A percentile compares a stretch with the other conserved stretches of the same genome.
phyloP scores from a whole-genome alignment of 2,113 vertebrate species.

The Ochotona princeps region DNA sequence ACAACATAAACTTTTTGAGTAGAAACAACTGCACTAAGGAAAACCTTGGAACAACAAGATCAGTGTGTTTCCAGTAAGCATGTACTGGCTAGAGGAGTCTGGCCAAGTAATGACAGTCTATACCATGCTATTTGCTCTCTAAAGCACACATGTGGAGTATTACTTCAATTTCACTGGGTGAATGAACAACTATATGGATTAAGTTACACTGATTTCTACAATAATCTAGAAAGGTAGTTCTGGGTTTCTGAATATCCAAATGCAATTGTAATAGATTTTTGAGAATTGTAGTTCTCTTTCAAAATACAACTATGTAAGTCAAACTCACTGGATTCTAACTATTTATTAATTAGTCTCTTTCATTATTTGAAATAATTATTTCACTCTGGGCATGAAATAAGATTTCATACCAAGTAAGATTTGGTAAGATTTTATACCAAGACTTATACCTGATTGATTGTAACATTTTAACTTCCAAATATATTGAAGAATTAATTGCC shows the following conservation, averaged over 20 bases:
- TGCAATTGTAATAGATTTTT: background rate
- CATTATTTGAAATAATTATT: background rate
- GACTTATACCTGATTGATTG: background rate
- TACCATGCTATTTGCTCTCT: background rate
- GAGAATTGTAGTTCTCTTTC: background rate
- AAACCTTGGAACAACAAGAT: background rate
- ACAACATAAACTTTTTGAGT: background rate
- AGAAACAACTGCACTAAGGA: background rate
- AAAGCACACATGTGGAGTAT: background rate
- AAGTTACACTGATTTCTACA: background rate
- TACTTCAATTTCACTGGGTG: background rate
- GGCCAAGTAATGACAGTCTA: background rate
- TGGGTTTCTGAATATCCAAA: background rate
- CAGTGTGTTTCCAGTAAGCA: background rate
- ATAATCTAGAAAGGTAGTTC: background rate
- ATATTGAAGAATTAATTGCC: background rate
- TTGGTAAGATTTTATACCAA: background rate
- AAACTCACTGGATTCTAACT: background rate
- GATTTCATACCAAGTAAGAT: background rate
- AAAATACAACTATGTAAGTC: background rate
- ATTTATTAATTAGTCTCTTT: background rate
- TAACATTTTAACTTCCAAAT: constrained; percentile 16
- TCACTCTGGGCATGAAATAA: background rate
- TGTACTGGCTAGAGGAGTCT: background rate
- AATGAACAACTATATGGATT: background rate